Base-by-base conservation (phyloP, 2,797 vertebrate genomes). In the Lateolabrax maculatus region DNA sequence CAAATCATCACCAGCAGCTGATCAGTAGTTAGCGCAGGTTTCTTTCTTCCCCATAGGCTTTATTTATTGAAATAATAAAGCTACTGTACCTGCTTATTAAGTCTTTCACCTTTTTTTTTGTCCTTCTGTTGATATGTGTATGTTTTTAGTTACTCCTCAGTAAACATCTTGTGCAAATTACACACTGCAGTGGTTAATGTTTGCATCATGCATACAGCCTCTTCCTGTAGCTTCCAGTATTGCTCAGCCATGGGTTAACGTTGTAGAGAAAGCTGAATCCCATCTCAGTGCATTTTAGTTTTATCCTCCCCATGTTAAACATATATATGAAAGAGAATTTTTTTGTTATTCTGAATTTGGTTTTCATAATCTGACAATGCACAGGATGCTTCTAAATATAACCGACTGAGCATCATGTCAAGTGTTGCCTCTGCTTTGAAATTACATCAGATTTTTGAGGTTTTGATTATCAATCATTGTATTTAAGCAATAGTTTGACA, bases 11-110 rank as follows among this genome's bases (percentile, higher is more conserved):
- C 3, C 69, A 78, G 66, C 34, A 8, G 77, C 75, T 86, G 70
- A 90, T 92, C 73, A 56, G 82, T 61, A 90, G 66, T 87, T 77
- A 37, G 56, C 1, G 15, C 87, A 79, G 74, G 73, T 74, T 81
- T 64, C 70, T 23, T 21, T 67, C 61, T 64, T 23, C 55, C 48
- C 75, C 43, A 18, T 10, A 3, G 39, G 49, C 55, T 15, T 56
- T 44, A 75, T 72, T 83, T 84, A 68, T 85, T 89, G 73, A 70
- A 78, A 64, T 60, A 62, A 77, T 78, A 61, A 83, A 80, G 18
- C 57, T 63, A 37, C 65, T 60, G 41, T 43, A 61, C 49, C 31
- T 12, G 61, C 51, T 70, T 63, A 77, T 80, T 79, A 61, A 71
- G 58, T 41, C 25, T 58, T 41, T 13, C 70, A 74, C 31, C 51